Percentiles rank a stretch among this genome's conserved stretches.
phyloP scores from a whole-genome alignment of 2,797 vertebrate genomes.

The Crypturellus tataupa region DNA sequence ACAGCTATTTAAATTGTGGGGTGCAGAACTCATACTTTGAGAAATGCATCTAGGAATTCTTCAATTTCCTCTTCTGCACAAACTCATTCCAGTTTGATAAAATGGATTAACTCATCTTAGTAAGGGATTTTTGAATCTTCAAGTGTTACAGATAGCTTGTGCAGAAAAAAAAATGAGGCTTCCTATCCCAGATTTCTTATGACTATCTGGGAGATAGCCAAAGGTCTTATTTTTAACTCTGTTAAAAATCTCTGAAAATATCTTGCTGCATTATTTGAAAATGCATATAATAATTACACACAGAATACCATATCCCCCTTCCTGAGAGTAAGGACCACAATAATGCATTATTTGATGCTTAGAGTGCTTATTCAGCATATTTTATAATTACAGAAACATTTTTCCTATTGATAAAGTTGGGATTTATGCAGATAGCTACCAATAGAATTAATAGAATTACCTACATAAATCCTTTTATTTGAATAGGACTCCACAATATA shows the following conservation, averaged over 20 bases:
- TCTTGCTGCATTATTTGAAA: not conserved
- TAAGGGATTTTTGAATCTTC: not conserved
- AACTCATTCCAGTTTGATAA: not conserved
- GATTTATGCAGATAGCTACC: conserved; percentile 1
- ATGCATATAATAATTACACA: not conserved
- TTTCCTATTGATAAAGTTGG: not conserved
- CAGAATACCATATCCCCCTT: not conserved
- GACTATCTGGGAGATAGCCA: not conserved
- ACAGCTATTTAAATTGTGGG: not conserved
- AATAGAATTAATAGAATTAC: not conserved
- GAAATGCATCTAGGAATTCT: not conserved
- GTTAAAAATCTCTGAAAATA: not conserved
- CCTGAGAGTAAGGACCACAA: not conserved
- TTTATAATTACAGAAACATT: conserved; percentile 1
- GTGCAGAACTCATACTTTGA: not conserved
- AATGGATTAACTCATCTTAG: not conserved
- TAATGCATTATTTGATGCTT: not conserved
- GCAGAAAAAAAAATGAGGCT: not conserved
- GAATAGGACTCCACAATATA: not conserved
- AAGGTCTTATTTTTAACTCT: not conserved
- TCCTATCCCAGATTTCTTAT: not conserved
- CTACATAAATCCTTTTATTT: conserved; percentile 12
- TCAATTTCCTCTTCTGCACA: not conserved
- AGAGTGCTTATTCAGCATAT: not conserved
- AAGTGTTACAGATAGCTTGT: not conserved